phyloP scores from a whole-genome alignment of 1,140 invertebrate species.

The Platyscapa corneri region DNA sequence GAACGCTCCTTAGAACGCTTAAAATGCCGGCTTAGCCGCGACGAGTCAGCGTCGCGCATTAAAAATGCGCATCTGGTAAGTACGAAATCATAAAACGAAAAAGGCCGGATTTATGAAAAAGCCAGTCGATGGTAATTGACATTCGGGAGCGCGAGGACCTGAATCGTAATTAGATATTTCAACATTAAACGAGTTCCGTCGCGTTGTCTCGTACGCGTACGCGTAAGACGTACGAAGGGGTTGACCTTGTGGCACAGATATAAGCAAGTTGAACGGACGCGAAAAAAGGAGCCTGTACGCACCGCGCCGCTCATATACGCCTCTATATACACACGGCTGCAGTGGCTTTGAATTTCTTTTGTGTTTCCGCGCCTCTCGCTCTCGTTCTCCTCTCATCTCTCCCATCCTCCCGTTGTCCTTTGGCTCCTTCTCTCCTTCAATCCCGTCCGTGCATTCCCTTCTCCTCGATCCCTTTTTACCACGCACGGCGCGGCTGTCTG shows the following conservation, averaged over 20 bases:
- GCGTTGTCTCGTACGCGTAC: not conserved
- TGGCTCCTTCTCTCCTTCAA: not conserved
- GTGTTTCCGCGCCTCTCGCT: slow-evolving; percentile 43
- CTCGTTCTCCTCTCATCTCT: not conserved
- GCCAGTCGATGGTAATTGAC: slow-evolving; percentile 4
- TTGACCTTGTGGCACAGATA: slow-evolving; percentile 62
- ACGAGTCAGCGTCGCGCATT: not conserved
- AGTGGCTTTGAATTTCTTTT: slow-evolving; percentile 51
- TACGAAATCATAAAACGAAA: not conserved
- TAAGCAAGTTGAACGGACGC: slow-evolving; percentile 57
- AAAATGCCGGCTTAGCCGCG: not conserved
- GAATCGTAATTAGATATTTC: slow-evolving; percentile 30
- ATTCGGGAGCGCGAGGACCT: not conserved
- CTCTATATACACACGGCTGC: slow-evolving; percentile 12
- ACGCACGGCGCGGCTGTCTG: slow-evolving; percentile 38
- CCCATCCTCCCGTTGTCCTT: slow-evolving; percentile 3
- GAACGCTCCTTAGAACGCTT: not conserved
- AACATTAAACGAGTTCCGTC: slow-evolving; percentile 27
- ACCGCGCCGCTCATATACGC: not conserved
- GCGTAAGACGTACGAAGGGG: slow-evolving; percentile 15
- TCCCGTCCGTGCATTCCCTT: not conserved
- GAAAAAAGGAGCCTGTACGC: slow-evolving; percentile 40
- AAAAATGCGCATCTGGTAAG: not conserved
- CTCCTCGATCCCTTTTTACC: slow-evolving; percentile 45
- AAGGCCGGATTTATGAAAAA: not conserved